These are phyloP conservation scores for Junonia oenone DNA, from an alignment of 2,888 invertebrate species.

Conservation along the genomic window DNA sequence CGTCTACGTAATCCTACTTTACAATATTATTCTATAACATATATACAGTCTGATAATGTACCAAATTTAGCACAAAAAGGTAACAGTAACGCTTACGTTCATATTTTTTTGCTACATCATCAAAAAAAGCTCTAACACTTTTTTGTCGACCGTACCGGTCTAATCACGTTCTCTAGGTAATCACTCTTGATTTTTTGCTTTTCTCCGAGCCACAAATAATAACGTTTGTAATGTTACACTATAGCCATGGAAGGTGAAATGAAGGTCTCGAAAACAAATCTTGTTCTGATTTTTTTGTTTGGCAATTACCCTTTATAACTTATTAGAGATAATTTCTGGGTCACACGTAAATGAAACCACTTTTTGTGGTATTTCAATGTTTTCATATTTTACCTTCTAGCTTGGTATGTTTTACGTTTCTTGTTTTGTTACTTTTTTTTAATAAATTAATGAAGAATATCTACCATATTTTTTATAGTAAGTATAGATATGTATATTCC, in stretches of 20 bases:
- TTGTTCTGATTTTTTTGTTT: slow-evolving; percentile 21
- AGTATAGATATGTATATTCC: not conserved
- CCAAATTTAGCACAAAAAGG: not conserved
- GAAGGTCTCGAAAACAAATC: slow-evolving; percentile 32
- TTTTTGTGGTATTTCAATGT: not conserved
- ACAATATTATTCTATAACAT: not conserved
- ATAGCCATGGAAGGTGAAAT: slow-evolving; percentile 36
- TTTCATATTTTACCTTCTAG: slow-evolving; percentile 4
- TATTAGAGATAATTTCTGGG: slow-evolving; percentile 26
- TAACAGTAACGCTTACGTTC: not conserved
- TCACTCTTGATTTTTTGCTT: slow-evolving; percentile 49
- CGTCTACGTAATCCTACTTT: too few species aligned
- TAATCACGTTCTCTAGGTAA: slow-evolving; percentile 50
- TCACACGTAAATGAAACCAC: slow-evolving; percentile 22
- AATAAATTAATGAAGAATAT: too few species aligned
- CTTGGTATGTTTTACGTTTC: too few species aligned
- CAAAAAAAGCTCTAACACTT: slow-evolving; percentile 8
- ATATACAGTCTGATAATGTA: not conserved
- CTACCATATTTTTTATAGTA: too few species aligned
- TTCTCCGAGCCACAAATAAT: slow-evolving; percentile 49
- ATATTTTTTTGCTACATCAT: slow-evolving; percentile 1
- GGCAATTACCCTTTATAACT: slow-evolving; percentile 22
- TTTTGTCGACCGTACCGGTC: slow-evolving; percentile 39
- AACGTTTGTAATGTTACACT: slow-evolving; percentile 44
- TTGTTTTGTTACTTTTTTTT: too few species aligned